Conservation (phyloP, 2,113 vertebrate species). For the Speoplatyrhinus poulsoni region DNA sequence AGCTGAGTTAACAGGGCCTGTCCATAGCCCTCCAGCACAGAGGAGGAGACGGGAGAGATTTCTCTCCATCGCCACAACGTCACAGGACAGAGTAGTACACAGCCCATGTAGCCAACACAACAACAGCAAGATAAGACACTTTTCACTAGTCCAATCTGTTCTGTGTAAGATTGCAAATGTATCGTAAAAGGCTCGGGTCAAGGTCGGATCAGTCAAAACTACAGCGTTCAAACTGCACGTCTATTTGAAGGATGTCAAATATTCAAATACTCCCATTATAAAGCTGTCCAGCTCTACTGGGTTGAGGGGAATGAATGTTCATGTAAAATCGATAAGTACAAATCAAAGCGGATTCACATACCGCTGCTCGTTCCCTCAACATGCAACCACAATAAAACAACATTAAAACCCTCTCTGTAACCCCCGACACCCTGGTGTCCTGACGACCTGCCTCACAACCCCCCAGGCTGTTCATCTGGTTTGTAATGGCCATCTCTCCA, state of each 20-base stretch:
- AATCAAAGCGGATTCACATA: no score
- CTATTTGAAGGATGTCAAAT: no score
- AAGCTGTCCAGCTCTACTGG: no score
- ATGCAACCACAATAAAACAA: slow-evolving; percentile 48
- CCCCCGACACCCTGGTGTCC: slow-evolving; percentile 17
- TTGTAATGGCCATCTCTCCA: slow-evolving; percentile 68
- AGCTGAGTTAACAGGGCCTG: slow-evolving; percentile 74
- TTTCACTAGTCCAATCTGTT: slow-evolving; percentile 11
- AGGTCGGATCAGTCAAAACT: no score
- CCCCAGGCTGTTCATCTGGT: slow-evolving; percentile 68
- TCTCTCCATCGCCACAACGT: slow-evolving; percentile 64
- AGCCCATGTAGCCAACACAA: slow-evolving; percentile 12
- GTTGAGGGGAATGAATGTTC: no score
- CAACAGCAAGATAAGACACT: slow-evolving; percentile 2
- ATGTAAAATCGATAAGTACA: no score
- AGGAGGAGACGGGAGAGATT: slow-evolving; percentile 26
- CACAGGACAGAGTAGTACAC: slow-evolving; percentile 33
- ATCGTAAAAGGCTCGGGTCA: no score
- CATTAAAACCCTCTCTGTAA: slow-evolving; percentile 49
- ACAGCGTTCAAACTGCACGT: no score
- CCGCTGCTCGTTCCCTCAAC: no score
- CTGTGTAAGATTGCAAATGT: no score
- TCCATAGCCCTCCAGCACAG: slow-evolving; percentile 53
- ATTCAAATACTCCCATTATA: no score
- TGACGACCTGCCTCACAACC: slow-evolving; percentile 53